These are phyloP conservation scores for Zoanthus sansibaricus DNA, from an alignment of 92 coral and sea anemone genomes.

Conservation along the genomic window DNA sequence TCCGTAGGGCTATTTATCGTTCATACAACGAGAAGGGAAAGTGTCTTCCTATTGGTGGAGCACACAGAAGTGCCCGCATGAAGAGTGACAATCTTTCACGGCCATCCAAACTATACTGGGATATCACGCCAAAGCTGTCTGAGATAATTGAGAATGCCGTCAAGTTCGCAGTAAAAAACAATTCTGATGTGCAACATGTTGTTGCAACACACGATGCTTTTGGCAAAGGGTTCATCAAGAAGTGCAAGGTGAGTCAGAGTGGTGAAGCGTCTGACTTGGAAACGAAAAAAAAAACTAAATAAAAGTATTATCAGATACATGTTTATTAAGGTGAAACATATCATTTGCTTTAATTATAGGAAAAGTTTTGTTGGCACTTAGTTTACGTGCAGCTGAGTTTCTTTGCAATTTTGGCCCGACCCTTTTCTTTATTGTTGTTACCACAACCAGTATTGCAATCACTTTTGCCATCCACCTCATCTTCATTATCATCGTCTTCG, in stretches of 20 bases:
- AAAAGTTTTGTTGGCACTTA: too few species aligned
- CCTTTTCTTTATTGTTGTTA: too few species aligned
- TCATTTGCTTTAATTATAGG: too few species aligned
- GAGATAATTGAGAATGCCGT: slow-evolving; percentile 82
- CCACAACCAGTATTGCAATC: too few species aligned
- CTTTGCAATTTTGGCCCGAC: too few species aligned
- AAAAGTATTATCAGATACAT: not conserved
- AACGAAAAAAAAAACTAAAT: not conserved
- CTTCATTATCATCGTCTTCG: too few species aligned
- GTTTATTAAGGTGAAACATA: too few species aligned
- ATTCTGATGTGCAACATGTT: slow-evolving; percentile 80
- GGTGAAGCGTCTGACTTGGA: too few species aligned
- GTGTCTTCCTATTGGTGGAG: slow-evolving; percentile 95
- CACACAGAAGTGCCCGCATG: slow-evolving; percentile 81
- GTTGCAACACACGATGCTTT: slow-evolving; percentile 85
- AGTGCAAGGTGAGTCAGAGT: slow-evolving; percentile 59
- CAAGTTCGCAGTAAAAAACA: slow-evolving; percentile 77
- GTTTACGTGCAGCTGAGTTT: too few species aligned
- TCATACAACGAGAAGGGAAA: slow-evolving; percentile 94
- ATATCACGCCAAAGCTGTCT: slow-evolving; percentile 80
- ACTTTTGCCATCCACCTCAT: too few species aligned
- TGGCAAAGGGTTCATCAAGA: slow-evolving; percentile 93
- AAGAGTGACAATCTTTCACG: slow-evolving; percentile 82
- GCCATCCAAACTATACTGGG: slow-evolving; percentile 91
- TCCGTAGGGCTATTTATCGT: slow-evolving; percentile 82